Base-by-base conservation (phyloP, 53 echinoderm and acorn worm genomes). In the Glandiceps talaboti region DNA sequence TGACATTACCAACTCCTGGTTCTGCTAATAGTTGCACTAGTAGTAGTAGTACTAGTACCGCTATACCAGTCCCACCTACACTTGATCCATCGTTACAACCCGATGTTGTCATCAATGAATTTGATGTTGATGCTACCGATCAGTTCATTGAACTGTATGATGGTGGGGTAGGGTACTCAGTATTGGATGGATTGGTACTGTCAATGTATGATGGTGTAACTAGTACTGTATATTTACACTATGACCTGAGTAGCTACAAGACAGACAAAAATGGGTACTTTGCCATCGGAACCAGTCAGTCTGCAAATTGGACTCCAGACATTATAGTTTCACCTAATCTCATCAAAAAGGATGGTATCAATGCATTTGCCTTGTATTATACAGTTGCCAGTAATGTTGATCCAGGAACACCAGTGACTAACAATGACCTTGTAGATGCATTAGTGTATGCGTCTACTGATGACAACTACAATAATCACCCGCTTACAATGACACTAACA, bases 101-200 rank as follows among this genome's bases (percentile, higher is more conserved):
- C 0, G 76, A 83, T 29, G 75, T 94, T 28, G 74, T 92, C 75
- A 94, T 94, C 73, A 94, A 92, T 76, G 94, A 94, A 82, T 88
- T 94, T 81, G 81, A 83, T 75, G 80, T 86, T 26, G 84, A 80
- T 27, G 81, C 25, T 14, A 82, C 84, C 0, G 83, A 81, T 79
- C 89, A 91, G 30, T 97, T 89, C 73, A 84, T 93, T 73, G 99
- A 99, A 80, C 86, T 94, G 0, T 99, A 88, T 73, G 91, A 94
- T 80, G 93, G 93, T 79, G 99, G 99, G 31, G 74, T 85, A 0
- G 91, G 91, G 1, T 33, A 84, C 20, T 81, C 86, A 26, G 30
- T 82, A 10, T 80, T 99, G 26, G 91, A 90, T 82, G 85, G 81
- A 27, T 73, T 93, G 1, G 31, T 91, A 28, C 0, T 99, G 25